A percentile compares a stretch with the other conserved stretches of the same genome.
Evolutionary conservation across 2,888 invertebrate species (phyloP).

Genomic region (Amphipyra tragopoginis): DNA sequence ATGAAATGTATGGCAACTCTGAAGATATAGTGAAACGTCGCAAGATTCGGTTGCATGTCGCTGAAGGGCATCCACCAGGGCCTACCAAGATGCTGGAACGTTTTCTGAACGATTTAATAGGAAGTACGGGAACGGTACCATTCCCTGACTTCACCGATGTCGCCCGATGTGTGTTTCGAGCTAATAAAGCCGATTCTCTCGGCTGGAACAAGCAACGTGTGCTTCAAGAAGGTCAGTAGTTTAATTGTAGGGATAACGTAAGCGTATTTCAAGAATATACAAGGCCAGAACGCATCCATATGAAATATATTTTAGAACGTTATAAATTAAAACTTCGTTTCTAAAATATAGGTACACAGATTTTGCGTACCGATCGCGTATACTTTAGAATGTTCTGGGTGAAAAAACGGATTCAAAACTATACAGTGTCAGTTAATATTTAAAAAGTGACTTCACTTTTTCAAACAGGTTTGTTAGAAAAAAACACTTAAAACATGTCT

Average conservation of each 20-base stretch:
- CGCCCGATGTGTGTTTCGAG: constrained; percentile 68
- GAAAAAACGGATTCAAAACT: too few species aligned
- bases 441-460: too few species aligned
- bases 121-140: constrained; percentile 66
- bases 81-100: constrained; percentile 74
- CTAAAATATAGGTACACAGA: too few species aligned
- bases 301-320: too few species aligned
- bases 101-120: constrained; percentile 72
- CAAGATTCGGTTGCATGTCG: constrained; percentile 66
- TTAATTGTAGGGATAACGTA: background rate
- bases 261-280: too few species aligned
- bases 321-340: too few species aligned
- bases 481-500: too few species aligned
- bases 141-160: constrained; percentile 89
- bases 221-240: constrained; percentile 71
- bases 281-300: too few species aligned
- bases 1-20: constrained; percentile 63
- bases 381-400: too few species aligned
- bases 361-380: too few species aligned
- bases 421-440: too few species aligned
- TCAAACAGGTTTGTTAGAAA: too few species aligned
- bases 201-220: constrained; percentile 65
- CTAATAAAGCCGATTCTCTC: constrained; percentile 66
- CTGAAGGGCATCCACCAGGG: constrained; percentile 68
- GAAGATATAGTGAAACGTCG: constrained; percentile 63